Percentiles rank a stretch among this genome's conserved stretches.
These are phyloP conservation scores for Mechanitis messenoides DNA, from an alignment of 2,888 invertebrate species.

Conservation along the genomic window DNA sequence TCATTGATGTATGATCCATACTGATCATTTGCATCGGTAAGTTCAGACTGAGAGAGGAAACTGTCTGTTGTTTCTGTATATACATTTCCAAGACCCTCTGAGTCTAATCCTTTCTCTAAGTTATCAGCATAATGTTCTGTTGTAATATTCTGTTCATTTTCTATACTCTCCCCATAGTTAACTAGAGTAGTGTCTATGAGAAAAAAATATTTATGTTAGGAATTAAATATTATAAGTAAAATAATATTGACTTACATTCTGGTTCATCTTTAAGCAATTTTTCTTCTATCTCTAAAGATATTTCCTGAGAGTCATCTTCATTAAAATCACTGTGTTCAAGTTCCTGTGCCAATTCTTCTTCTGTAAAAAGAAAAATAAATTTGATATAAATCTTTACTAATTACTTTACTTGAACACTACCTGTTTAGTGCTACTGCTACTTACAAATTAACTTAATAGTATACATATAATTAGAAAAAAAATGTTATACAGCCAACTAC, in stretches of 20 bases:
- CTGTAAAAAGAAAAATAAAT: slow-evolving; percentile 39
- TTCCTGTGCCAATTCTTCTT: slow-evolving; percentile 66
- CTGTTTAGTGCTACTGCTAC: neutral
- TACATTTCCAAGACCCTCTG: slow-evolving; percentile 65
- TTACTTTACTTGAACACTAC: neutral
- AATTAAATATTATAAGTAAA: neutral
- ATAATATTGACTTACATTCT: slow-evolving; percentile 50
- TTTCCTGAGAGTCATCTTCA: slow-evolving; percentile 69
- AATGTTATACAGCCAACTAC: no score
- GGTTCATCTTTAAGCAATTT: slow-evolving; percentile 70
- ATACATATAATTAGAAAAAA: neutral
- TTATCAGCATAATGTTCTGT: slow-evolving; percentile 50
- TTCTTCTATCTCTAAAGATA: slow-evolving; percentile 70
- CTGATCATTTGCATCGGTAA: slow-evolving; percentile 52
- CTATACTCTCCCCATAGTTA: slow-evolving; percentile 60
- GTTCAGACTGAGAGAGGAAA: slow-evolving; percentile 51
- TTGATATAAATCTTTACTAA: neutral
- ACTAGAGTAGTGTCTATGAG: slow-evolving; percentile 61
- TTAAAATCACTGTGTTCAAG: slow-evolving; percentile 71
- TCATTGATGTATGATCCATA: slow-evolving; percentile 64
- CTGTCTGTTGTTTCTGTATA: slow-evolving; percentile 59
- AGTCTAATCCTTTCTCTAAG: slow-evolving; percentile 55
- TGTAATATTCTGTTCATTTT: slow-evolving; percentile 52
- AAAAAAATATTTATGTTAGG: neutral
- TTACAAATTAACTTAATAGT: neutral